Conservation (phyloP, 2,113 vertebrate species). For the Pelecanoides urinatrix region DNA sequence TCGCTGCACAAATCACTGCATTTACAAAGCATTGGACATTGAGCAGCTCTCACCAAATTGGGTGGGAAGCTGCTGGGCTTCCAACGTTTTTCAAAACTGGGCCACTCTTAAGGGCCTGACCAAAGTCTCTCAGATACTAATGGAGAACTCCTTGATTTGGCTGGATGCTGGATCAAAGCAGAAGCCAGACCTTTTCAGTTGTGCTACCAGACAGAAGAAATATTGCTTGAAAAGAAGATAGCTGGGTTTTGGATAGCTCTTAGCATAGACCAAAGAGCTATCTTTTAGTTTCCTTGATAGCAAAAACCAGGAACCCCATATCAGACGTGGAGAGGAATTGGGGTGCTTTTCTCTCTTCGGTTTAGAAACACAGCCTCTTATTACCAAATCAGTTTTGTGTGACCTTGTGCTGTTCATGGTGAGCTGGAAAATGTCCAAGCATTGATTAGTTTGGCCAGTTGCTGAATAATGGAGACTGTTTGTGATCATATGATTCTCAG, state of each 20-base stretch:
- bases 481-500: constrained; percentile 32
- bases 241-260: background rate
- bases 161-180: background rate
- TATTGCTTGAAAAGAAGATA: background rate
- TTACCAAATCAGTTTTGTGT: background rate
- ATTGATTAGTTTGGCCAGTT: constrained; percentile 47
- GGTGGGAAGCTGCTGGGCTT: background rate
- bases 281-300: background rate
- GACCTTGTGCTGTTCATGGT: constrained; percentile 38
- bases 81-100: background rate
- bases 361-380: background rate
- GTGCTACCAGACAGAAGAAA: background rate
- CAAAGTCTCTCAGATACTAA: background rate
- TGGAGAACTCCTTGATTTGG: background rate
- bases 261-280: background rate
- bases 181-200: background rate
- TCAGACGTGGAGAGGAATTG: background rate
- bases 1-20: background rate
- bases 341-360: background rate
- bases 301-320: background rate
- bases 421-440: constrained; percentile 31
- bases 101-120: background rate
- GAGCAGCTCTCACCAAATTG: background rate
- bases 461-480: constrained; percentile 13
- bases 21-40: background rate